These are phyloP conservation scores for Atlantisia rogersi DNA, from an alignment of 2,113 vertebrate species.

Conservation along the genomic window DNA sequence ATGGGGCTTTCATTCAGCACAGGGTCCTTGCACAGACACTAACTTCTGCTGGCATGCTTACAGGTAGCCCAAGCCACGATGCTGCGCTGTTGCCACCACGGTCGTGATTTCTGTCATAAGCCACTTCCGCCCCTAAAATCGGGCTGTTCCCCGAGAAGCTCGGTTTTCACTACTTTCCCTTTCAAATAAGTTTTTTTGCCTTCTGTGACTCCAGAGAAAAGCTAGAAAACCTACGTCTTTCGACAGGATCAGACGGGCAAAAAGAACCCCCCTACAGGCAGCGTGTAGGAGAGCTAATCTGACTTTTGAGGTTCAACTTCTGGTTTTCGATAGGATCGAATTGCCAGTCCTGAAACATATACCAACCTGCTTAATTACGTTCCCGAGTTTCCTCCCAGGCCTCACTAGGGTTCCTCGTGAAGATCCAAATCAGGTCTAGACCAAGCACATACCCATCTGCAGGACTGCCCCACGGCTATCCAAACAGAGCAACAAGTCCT, in stretches of 20 bases:
- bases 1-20: not conserved
- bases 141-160: not conserved
- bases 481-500: not conserved
- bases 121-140: not conserved
- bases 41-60: fast-evolving
- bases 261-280: not conserved
- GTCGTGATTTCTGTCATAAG: fast-evolving
- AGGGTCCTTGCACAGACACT: not conserved
- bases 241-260: too few species aligned
- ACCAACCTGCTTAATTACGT: not conserved
- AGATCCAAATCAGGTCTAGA: not conserved
- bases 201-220: not conserved
- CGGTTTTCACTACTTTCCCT: not conserved
- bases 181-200: not conserved
- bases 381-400: not conserved
- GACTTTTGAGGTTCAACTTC: not conserved
- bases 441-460: not conserved
- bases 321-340: not conserved
- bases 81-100: fast-evolving
- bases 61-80: not conserved
- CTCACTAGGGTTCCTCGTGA: not conserved
- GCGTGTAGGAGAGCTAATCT: not conserved
- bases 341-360: not conserved
- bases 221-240: not conserved
- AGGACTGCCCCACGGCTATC: fast-evolving